Evolutionary conservation across 2,888 invertebrate species (phyloP), one percentile per base, ranked within the genome.

Genomic region (Habroteleia sp.): DNA sequence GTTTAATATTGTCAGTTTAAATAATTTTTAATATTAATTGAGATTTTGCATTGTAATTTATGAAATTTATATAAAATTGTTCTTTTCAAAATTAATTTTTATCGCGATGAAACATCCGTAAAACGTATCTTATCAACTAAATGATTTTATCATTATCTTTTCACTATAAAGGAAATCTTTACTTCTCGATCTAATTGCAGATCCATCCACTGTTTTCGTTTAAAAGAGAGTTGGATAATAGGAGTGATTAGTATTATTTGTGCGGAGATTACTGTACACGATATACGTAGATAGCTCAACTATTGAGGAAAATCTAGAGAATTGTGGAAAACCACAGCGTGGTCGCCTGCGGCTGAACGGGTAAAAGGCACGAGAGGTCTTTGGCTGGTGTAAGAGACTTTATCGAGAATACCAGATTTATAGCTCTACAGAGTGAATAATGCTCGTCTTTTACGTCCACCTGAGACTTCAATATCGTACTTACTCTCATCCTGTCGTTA

Each of bases 391-490:
- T 54, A 33, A 58, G 66, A 66, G 73, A 77, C 71, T 77, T 71
- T 76, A 77, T 77, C 75, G 77, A 74, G 50, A 66, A 62, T 37
- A 48, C 46, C 52, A 74, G 74, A 78, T 78, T 78, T 78, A 78
- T 76, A 72, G 63, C 65, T 69, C 46, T 17, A 11, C 62, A 35
- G 46, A 74, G 76, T 78, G 72, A 78, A 77, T 77, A 76, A 77
- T 76, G 68, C 60, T 48, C 58, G 60, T 33, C 62, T 65, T 74
- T 78, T 74, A 72, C 39, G 50, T 62, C 56, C 46, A 65, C 72
- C 66, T 71, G 46, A 71, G 71, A 62, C 62, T 54, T 62, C 54
- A 62, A 71, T 71, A 62, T 46, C 54, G 62, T 62, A 14, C 16
- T 17, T 16, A 41, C 37, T 37, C 14, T 44, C 7, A 16, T 33